A percentile compares a stretch with the other conserved stretches of the same genome.
These are phyloP conservation scores for Adelognathus sp. DNA, from an alignment of 2,888 invertebrate genomes.

Conservation along the genomic window DNA sequence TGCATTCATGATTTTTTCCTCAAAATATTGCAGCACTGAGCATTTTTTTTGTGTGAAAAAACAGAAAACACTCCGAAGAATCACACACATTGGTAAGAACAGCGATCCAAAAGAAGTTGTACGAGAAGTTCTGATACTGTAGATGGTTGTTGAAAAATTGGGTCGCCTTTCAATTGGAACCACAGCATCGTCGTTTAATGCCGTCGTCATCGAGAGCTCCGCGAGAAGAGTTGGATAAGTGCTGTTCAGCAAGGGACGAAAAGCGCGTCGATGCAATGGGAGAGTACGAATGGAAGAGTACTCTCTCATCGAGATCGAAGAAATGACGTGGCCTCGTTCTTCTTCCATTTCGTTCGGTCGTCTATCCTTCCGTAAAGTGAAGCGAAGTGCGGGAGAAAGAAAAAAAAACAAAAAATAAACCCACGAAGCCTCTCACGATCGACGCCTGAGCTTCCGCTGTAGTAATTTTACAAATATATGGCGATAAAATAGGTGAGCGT, in stretches of 20 bases:
- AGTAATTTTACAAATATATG: background rate
- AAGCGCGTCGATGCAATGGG: too few species aligned
- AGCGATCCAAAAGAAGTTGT: too few species aligned
- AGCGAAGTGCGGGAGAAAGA: slow-evolving; percentile 10
- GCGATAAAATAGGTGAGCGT: too few species aligned
- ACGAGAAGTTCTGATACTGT: too few species aligned
- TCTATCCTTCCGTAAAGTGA: background rate
- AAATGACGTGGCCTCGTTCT: background rate
- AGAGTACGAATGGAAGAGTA: background rate
- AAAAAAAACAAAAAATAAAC: slow-evolving; percentile 15
- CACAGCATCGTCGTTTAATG: background rate
- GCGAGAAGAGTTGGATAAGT: too few species aligned
- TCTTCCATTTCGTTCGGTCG: background rate
- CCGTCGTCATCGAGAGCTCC: background rate
- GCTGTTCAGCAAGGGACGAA: background rate
- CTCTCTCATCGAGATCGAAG: background rate
- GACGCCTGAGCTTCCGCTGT: background rate
- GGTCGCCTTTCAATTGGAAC: too few species aligned
- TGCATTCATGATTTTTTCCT: too few species aligned
- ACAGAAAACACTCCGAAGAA: too few species aligned
- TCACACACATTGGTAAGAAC: too few species aligned
- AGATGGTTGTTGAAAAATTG: too few species aligned
- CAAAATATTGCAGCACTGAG: too few species aligned
- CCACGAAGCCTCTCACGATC: background rate
- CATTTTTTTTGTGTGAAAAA: too few species aligned